Conservation (phyloP, 1,140 invertebrate genomes). For the Musca vetustissima region DNA sequence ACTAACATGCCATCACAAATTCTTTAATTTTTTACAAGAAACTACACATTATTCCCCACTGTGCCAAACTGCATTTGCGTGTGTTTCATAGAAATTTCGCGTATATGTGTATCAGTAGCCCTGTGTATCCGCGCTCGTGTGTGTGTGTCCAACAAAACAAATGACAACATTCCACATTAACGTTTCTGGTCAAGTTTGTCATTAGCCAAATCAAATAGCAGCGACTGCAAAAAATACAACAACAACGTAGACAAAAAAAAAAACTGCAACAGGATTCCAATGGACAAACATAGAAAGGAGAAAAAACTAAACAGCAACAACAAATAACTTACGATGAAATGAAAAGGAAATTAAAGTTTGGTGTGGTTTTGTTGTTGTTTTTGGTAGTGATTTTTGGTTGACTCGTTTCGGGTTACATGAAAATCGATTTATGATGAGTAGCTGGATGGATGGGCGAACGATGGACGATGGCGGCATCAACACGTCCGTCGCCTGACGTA, state of each 20-base stretch:
- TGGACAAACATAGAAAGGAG: too few species aligned
- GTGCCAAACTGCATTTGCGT: neutral
- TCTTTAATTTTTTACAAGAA: too few species aligned
- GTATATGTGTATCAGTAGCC: too few species aligned
- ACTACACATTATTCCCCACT: too few species aligned
- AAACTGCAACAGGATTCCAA: too few species aligned
- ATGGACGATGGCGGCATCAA: neutral
- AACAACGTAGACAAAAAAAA: too few species aligned
- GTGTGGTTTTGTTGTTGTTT: neutral
- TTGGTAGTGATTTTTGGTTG: neutral
- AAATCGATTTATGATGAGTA: slow-evolving; percentile 16
- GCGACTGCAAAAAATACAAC: too few species aligned
- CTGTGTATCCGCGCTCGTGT: neutral
- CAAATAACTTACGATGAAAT: neutral
- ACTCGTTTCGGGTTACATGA: neutral
- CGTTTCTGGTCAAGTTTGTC: slow-evolving; percentile 24
- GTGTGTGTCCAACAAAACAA: neutral
- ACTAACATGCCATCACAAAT: too few species aligned
- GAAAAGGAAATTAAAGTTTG: slow-evolving; percentile 7
- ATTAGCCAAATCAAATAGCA: slow-evolving; percentile 2
- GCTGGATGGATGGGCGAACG: neutral
- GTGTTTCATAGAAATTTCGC: too few species aligned
- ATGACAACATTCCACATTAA: slow-evolving; percentile 19
- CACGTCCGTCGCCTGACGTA: neutral
- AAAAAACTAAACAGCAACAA: neutral